Evolutionary conservation across 1,140 invertebrate species (phyloP).

Genomic region (Berghia stephanieae): DNA sequence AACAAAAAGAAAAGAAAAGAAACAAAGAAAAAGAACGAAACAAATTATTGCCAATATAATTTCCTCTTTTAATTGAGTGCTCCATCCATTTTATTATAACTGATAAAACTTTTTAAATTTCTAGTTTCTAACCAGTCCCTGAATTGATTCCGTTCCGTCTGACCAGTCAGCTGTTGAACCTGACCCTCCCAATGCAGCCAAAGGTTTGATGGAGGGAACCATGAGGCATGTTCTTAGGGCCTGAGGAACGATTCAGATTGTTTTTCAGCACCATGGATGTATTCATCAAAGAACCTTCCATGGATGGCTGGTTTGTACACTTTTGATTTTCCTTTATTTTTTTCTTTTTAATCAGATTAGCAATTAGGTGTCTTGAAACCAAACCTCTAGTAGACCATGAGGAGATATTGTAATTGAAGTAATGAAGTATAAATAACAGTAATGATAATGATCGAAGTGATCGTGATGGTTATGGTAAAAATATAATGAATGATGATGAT

Average conservation of each 20-base stretch:
- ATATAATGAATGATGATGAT: no score
- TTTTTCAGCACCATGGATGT: conserved; percentile 77
- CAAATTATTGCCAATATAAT: no score
- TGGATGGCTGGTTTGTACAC: conserved; percentile 73
- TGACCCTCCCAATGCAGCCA: conserved; percentile 75
- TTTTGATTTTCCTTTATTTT: neutral
- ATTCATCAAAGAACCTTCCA: conserved; percentile 78
- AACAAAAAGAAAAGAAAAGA: no score
- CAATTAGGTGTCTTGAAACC: no score
- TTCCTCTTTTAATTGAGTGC: no score
- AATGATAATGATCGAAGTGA: no score
- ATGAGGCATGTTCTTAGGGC: conserved; percentile 75
- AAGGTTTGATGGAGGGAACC: conserved; percentile 73
- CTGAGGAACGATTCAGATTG: conserved; percentile 71
- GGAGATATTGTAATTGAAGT: no score
- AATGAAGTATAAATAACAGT: no score
- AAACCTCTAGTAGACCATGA: no score
- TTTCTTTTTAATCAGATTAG: neutral
- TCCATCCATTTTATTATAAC: no score
- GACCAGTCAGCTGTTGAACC: conserved; percentile 76
- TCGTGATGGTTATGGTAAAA: no score
- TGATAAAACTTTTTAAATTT: neutral
- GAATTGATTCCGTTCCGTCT: conserved; percentile 82
- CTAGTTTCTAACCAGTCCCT: conserved; percentile 72
- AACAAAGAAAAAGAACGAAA: no score